Base-by-base conservation (phyloP, 2,797 vertebrate species). In the Odontamblyopus lacepedii region DNA sequence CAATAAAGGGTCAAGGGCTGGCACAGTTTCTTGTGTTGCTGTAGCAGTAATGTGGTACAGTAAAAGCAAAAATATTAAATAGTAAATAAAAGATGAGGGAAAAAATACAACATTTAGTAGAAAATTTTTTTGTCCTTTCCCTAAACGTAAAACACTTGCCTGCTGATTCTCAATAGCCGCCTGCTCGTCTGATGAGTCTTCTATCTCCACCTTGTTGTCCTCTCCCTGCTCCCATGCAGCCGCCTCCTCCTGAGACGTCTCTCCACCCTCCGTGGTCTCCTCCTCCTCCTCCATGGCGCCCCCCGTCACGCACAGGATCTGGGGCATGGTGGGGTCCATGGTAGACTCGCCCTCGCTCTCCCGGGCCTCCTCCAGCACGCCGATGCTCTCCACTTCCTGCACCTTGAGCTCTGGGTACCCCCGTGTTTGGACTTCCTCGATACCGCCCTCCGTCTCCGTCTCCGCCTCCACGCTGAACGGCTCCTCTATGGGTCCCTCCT, bases 371-470 rank as follows among this genome's bases (percentile, higher is more conserved):
- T 95, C 93, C 3, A 95, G 80, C 12, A 95, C 94, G 0, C 94
- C 90, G 0, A 95, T 93, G 5, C 93, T 85, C 68, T 92, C 93
- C 55, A 95, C 95, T 19, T 94, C 89, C 44, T 94, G 93, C 59
- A 93, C 92, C 73, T 93, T 88, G 18, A 92, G 83, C 44, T 94
- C 94, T 0, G 16, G 73, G 2, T 91, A 90, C 19, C 86, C 9
- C 29, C 87, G 82, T 0, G 84, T 86, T 44, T 92, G 89, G 78
- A 93, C 85, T 72, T 94, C 94, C 77, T 94, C 88, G 4, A 94
- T 92, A 0, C 91, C 89, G 12, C 88, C 85, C 56, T 91, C 89
- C 0, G 83, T 65, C 15, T 91, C 89, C 0, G 83, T 63, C 15
- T 91, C 55, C 12, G n/a, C 85, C 62, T 93, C 92, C 70, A 83